Base-by-base conservation (phyloP, 2,113 vertebrate species). In the Notarius quadriscutis region DNA sequence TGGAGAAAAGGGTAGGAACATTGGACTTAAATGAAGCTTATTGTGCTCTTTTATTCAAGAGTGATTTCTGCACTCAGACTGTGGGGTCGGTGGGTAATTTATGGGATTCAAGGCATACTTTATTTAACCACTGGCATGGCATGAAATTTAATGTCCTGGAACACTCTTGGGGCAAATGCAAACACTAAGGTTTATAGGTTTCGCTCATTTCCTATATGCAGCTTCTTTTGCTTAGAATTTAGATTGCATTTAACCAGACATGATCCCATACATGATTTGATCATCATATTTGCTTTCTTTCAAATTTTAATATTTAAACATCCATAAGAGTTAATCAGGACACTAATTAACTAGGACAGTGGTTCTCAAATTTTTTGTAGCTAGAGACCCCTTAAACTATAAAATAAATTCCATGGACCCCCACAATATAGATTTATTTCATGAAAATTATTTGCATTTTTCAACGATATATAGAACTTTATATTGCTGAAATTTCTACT, bases 21-120 rank as follows among this genome's bases (percentile, higher is more conserved):
- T 22, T 74, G 65, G 41, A 72, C 72, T 87, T 84, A 80, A 71
- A 82, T 48, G 27, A 84, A 30, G 67, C 84, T 87, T 65, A 88
- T n/a, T 80, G 58, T 77, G 17, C 84, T 17, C 8, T 60, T 90
- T 89, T 18, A 89, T 91, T 83, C 55, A 83, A 77, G 63, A 75
- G 9, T 85, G 51, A 86, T 50, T 83, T 55, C 12, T 62, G 9
- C 72, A 69, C 62, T 62, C 30, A 67, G 82, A 85, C 87, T 86
- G 48, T 22, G 84, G 62, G 84, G 79, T 18, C 55, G 27, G 85
- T 55, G 84, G 8, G 67, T 88, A n/a, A 85, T 91, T 62, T 84
- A 83, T 53, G 77, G 83, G 84, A 57, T 86, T 89, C 74, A 58
- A 79, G 65, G 67, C 75, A 67, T 74, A 80, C 62, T 72, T 86